Evolutionary conservation across 2,113 vertebrate species (phyloP).

Genomic region (Calidris pugnax): DNA sequence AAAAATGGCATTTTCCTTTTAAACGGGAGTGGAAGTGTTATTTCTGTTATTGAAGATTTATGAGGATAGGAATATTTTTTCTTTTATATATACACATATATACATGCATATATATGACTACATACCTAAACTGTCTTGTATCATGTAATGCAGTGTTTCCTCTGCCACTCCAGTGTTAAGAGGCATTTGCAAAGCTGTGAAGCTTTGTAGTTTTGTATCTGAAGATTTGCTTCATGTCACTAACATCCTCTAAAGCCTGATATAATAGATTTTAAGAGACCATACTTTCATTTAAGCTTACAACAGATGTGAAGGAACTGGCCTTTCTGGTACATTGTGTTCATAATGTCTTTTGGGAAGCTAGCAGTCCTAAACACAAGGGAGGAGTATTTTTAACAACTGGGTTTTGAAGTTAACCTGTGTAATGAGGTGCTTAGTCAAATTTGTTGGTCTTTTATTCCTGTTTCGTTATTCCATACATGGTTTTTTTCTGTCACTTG

Average conservation of each 20-base stretch:
- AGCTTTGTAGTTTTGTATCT: neutral
- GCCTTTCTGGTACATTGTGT: neutral
- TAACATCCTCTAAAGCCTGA: neutral
- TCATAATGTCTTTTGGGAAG: neutral
- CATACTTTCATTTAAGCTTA: neutral
- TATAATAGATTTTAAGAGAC: neutral
- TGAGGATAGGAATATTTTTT: neutral
- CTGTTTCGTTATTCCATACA: neutral
- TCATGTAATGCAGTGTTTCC: neutral
- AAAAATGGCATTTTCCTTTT: neutral
- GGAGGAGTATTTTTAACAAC: neutral
- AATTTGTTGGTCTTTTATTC: neutral
- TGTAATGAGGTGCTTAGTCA: neutral
- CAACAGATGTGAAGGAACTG: neutral
- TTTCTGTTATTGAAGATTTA: neutral
- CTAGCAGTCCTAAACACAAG: neutral
- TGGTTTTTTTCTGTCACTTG: neutral
- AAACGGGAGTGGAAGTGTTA: neutral
- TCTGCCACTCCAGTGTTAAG: accelerated
- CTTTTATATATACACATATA: neutral
- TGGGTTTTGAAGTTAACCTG: neutral
- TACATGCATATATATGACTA: neutral
- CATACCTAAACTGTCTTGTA: neutral
- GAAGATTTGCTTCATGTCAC: neutral
- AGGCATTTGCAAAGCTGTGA: neutral